Percentiles rank a stretch among this genome's conserved stretches.
phyloP scores from a whole-genome alignment of 1,140 invertebrate species.

The Philotrypesis tridentata region DNA sequence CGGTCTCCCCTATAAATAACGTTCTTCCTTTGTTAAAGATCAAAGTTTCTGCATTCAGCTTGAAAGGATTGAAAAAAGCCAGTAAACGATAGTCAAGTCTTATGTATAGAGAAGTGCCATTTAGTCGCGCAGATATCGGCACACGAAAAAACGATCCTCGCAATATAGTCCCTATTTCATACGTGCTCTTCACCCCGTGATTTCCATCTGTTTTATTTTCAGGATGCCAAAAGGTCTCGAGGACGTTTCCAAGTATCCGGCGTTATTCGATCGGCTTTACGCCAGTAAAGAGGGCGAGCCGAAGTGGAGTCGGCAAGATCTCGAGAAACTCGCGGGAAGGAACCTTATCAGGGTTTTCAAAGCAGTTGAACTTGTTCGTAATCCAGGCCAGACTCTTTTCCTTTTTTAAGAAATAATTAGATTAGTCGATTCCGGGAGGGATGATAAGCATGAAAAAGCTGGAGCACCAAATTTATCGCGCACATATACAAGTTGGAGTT shows the following conservation, averaged over 20 bases:
- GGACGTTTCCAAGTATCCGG: slow-evolving; percentile 82
- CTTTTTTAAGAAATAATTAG: background rate
- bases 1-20: too few relatives aligned
- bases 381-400: slow-evolving; percentile 12
- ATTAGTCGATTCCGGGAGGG: background rate
- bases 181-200: background rate
- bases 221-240: slow-evolving; percentile 79
- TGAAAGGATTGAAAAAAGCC: too few relatives aligned
- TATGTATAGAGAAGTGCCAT: too few relatives aligned
- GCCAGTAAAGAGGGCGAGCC: slow-evolving; percentile 65
- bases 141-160: background rate
- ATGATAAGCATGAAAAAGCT: too few relatives aligned
- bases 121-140: too few relatives aligned
- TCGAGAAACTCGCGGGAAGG: slow-evolving; percentile 81
- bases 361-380: slow-evolving; percentile 78
- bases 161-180: background rate
- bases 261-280: slow-evolving; percentile 77
- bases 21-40: too few relatives aligned
- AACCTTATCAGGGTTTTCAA: slow-evolving; percentile 82
- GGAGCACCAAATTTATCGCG: too few relatives aligned
- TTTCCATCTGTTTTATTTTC: slow-evolving; percentile 37
- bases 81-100: too few relatives aligned
- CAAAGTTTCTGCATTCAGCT: too few relatives aligned
- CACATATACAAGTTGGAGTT: background rate
- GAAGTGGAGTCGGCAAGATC: slow-evolving; percentile 78